These are phyloP conservation scores for Sebastes schlegelii DNA, from an alignment of 2,113 vertebrate genomes.

Conservation along the genomic window DNA sequence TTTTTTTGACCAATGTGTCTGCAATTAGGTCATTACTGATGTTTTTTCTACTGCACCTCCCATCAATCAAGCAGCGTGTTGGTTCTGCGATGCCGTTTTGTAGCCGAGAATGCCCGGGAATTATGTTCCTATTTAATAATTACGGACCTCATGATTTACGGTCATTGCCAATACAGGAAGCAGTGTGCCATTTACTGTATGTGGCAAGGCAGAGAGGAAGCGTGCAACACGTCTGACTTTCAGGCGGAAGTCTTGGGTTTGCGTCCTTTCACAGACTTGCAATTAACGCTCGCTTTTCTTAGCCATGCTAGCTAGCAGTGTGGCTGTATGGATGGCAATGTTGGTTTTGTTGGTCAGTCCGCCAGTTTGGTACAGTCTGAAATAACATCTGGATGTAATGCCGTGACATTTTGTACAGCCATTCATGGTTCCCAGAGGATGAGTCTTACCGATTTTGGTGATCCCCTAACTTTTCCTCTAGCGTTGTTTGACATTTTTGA, in stretches of 20 bases:
- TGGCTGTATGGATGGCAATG: neutral
- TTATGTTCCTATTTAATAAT: neutral
- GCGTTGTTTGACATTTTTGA: too few species aligned
- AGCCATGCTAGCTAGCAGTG: too few species aligned
- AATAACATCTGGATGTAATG: neutral
- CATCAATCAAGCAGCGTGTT: conserved; percentile 4
- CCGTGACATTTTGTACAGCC: neutral
- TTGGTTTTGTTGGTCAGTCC: neutral
- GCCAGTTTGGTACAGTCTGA: neutral
- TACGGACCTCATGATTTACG: neutral
- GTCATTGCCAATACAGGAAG: neutral
- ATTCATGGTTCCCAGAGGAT: neutral
- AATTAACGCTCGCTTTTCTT: neutral
- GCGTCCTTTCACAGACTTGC: neutral
- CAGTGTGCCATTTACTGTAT: neutral
- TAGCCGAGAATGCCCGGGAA: neutral
- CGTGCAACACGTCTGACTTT: neutral
- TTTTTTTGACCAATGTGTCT: conserved; percentile 30
- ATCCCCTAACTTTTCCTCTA: too few species aligned
- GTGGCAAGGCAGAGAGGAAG: neutral
- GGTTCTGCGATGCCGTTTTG: neutral
- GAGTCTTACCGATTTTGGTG: neutral
- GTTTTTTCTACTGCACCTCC: neutral
- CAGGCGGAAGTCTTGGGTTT: neutral
- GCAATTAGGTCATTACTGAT: conserved; percentile 40